These are phyloP conservation scores for Cheirogaleus medius DNA, from an alignment of 2,113 vertebrate genomes.

Conservation along the genomic window DNA sequence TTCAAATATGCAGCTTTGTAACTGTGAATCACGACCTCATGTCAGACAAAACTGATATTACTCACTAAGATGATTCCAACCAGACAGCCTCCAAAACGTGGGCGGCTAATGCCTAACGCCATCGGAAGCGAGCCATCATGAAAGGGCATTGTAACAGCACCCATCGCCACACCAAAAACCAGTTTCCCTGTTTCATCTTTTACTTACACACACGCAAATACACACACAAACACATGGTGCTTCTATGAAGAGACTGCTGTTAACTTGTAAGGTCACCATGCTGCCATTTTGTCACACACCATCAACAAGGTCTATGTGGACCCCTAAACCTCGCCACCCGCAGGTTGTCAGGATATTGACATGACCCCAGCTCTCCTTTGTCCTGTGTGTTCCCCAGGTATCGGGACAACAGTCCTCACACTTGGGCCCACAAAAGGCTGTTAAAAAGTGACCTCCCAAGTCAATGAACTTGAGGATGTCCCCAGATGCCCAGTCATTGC, in stretches of 20 bases:
- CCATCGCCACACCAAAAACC: background rate
- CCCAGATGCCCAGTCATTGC: background rate
- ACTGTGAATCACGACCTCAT: background rate
- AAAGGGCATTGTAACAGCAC: background rate
- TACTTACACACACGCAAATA: background rate
- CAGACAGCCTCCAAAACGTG: background rate
- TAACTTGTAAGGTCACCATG: accelerated
- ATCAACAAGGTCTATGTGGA: background rate
- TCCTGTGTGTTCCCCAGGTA: accelerated
- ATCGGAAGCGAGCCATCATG: accelerated
- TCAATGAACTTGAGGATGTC: background rate
- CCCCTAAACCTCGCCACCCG: background rate
- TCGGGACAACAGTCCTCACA: background rate
- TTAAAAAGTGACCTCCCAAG: background rate
- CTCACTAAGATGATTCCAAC: background rate
- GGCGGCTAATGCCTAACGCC: accelerated
- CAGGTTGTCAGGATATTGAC: accelerated
- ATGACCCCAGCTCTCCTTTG: background rate
- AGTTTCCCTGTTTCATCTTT: background rate
- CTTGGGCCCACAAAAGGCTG: background rate
- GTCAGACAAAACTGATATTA: background rate
- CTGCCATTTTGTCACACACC: background rate
- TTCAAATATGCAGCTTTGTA: background rate
- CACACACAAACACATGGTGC: background rate
- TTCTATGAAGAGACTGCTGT: background rate